Evolutionary conservation across 2,113 vertebrate species (phyloP).

Genomic region (Laterallus jamaicensis): DNA sequence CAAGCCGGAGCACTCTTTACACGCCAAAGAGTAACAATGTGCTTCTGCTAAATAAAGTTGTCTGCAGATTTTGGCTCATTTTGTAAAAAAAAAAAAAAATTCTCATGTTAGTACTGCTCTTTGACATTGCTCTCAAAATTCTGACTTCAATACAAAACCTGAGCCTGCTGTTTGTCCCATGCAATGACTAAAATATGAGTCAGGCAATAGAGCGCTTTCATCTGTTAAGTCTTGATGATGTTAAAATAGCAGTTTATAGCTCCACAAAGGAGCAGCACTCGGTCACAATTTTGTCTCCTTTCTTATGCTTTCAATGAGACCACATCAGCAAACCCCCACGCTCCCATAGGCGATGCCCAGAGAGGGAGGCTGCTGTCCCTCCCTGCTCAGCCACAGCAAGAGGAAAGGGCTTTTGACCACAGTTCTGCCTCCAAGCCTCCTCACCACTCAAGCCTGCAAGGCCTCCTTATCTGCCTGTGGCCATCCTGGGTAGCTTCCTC

Average conservation of each 20-base stretch:
- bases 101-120: background rate
- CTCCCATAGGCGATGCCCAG: fast-evolving
- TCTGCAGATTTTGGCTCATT: background rate
- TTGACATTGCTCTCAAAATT: background rate
- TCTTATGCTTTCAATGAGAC: background rate
- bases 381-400: background rate
- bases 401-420: background rate
- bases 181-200: background rate
- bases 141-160: background rate
- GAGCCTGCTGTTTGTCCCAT: background rate
- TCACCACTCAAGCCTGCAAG: background rate
- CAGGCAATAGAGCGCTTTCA: background rate
- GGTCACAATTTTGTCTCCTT: background rate
- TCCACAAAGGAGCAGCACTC: background rate
- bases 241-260: background rate
- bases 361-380: background rate
- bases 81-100: background rate
- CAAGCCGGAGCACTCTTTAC: background rate
- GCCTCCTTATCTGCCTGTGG: background rate
- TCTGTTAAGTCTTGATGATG: background rate
- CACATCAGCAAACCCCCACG: background rate
- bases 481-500: background rate
- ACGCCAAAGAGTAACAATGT: background rate
- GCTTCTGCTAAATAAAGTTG: background rate
- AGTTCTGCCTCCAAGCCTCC: fast-evolving